Percentiles rank a stretch among this genome's conserved stretches.
Conservation (phyloP, 2,888 invertebrate genomes). For the Drosophila mimica region DNA sequence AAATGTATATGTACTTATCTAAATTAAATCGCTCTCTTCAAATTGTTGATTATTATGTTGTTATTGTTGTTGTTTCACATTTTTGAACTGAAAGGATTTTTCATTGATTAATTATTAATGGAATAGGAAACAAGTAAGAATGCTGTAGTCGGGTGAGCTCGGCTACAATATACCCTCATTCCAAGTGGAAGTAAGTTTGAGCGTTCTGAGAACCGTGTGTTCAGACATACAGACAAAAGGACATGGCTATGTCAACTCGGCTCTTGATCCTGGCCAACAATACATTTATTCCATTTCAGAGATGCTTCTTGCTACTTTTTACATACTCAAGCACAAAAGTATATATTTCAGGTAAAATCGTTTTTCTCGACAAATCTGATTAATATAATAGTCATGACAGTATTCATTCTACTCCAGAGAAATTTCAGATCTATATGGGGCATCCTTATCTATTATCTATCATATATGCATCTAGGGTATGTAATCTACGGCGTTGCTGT, state of each 20-base stretch:
- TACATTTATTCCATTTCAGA: neutral
- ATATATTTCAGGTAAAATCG: neutral
- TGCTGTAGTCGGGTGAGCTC: neutral
- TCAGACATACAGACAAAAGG: neutral
- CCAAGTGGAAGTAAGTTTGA: neutral
- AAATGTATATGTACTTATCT: neutral
- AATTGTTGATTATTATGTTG: neutral
- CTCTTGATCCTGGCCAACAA: neutral
- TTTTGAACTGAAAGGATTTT: neutral
- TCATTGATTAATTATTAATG: neutral
- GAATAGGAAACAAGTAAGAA: neutral
- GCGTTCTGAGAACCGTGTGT: neutral
- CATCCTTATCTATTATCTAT: neutral
- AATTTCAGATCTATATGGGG: neutral
- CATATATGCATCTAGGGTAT: neutral
- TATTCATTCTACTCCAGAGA: neutral
- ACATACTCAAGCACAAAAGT: neutral
- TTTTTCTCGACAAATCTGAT: neutral
- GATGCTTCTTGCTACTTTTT: neutral
- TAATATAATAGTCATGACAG: neutral
- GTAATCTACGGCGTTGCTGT: neutral
- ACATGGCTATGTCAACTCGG: neutral
- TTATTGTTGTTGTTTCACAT: neutral
- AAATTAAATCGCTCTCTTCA: neutral
- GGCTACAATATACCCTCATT: neutral